phyloP scores from a whole-genome alignment of 92 coral and sea anemone genomes.

The Epizoanthus fatuus region DNA sequence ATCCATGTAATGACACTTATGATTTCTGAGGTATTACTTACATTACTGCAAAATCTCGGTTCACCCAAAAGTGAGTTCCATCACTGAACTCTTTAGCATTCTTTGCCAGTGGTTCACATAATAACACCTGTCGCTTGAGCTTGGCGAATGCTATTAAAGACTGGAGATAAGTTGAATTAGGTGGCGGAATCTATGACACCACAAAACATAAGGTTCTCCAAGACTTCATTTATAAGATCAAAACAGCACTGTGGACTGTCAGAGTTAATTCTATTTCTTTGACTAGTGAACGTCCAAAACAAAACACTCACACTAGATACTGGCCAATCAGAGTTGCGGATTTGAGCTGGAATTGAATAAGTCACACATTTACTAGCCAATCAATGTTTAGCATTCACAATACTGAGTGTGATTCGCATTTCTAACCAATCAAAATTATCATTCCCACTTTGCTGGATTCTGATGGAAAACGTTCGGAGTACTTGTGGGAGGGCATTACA shows the following conservation, averaged over 20 bases:
- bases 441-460: too few species aligned
- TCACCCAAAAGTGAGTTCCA: slow-evolving; percentile 91
- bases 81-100: slow-evolving; percentile 92
- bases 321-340: too few species aligned
- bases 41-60: slow-evolving; percentile 95
- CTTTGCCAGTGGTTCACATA: slow-evolving; percentile 85
- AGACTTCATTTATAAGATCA: not conserved
- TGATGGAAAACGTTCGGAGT: too few species aligned
- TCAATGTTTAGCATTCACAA: too few species aligned
- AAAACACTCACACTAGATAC: too few species aligned
- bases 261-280: too few species aligned
- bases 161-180: slow-evolving; percentile 52
- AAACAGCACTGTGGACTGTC: not conserved
- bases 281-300: too few species aligned
- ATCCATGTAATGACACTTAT: not conserved
- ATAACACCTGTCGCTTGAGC: slow-evolving; percentile 91
- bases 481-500: too few species aligned
- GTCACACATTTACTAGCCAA: too few species aligned
- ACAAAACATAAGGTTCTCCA: not conserved
- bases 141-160: slow-evolving; percentile 93
- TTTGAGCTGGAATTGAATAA: too few species aligned
- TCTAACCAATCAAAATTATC: too few species aligned
- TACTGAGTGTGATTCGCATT: too few species aligned
- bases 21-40: slow-evolving; percentile 62
- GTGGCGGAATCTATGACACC: not conserved